These are phyloP conservation scores for Cheilosia grossa DNA, from an alignment of 2,888 invertebrate genomes.

Conservation along the genomic window DNA sequence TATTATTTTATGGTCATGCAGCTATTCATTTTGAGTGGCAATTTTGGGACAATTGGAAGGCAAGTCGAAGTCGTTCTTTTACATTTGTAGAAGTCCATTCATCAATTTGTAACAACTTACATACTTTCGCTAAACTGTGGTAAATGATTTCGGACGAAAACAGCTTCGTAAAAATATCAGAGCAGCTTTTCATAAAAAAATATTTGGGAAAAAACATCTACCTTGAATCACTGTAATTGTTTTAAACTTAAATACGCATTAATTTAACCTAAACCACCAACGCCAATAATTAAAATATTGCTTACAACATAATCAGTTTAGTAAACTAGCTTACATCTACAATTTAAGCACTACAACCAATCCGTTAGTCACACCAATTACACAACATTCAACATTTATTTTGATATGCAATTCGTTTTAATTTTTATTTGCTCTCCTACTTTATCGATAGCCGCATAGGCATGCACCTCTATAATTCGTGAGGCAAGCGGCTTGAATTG, in stretches of 20 bases:
- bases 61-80: too few relatives aligned
- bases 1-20: too few relatives aligned
- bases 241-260: not conserved
- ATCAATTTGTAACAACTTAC: too few relatives aligned
- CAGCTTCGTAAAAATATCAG: too few relatives aligned
- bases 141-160: too few relatives aligned
- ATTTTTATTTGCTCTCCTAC: slow-evolving; percentile 16
- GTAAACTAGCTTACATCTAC: not conserved
- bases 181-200: too few relatives aligned
- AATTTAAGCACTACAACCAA: slow-evolving; percentile 16
- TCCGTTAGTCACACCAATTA: slow-evolving; percentile 25
- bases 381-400: slow-evolving; percentile 48
- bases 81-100: too few relatives aligned
- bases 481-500: slow-evolving; percentile 12
- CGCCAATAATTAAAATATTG: slow-evolving; percentile 9
- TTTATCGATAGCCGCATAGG: not conserved
- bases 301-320: slow-evolving; percentile 2
- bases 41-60: too few relatives aligned
- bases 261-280: slow-evolving; percentile 11
- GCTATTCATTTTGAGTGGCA: too few relatives aligned
- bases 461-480: not conserved
- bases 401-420: slow-evolving; percentile 55
- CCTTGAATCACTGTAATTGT: slow-evolving; percentile 17
- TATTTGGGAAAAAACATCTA: not conserved
- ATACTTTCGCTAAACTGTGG: too few relatives aligned